Percentiles rank a stretch among this genome's conserved stretches.
Conservation (phyloP, 2,113 vertebrate species). For the Mesocricetus auratus region DNA sequence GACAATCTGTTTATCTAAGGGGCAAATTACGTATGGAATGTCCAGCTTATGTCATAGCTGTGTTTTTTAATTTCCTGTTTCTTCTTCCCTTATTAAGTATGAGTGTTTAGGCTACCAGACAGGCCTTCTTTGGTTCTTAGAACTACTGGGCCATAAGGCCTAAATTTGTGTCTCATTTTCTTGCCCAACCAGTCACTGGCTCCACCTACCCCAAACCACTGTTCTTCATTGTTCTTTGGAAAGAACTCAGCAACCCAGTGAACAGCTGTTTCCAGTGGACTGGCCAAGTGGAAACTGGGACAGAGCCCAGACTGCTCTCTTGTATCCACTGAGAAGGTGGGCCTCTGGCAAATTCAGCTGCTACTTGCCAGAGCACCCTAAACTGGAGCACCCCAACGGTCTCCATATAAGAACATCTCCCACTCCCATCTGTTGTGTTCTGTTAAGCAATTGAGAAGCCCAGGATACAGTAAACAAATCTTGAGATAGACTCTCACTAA, state of each 20-base stretch:
- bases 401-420: neutral
- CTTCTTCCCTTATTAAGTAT: neutral
- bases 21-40: neutral
- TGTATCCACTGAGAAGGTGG: neutral
- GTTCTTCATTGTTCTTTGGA: conserved; percentile 31
- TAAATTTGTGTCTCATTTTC: conserved; percentile 45
- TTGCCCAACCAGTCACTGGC: neutral
- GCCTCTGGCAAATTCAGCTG: rapidly evolving
- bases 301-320: neutral
- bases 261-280: conserved; percentile 64
- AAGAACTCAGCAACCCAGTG: conserved; percentile 50
- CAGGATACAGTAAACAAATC: neutral
- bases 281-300: conserved; percentile 66
- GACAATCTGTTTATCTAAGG: neutral
- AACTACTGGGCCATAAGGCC: neutral
- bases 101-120: neutral
- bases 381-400: neutral
- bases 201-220: conserved; percentile 50
- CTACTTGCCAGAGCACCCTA: neutral
- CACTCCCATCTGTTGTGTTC: rapidly evolving
- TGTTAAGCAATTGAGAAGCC: neutral
- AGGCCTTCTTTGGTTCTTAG: neutral
- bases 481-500: neutral
- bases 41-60: neutral
- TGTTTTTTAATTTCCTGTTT: conserved; percentile 5